phyloP scores from a whole-genome alignment of 2,113 vertebrate genomes.

The Coreoperca whiteheadi region DNA sequence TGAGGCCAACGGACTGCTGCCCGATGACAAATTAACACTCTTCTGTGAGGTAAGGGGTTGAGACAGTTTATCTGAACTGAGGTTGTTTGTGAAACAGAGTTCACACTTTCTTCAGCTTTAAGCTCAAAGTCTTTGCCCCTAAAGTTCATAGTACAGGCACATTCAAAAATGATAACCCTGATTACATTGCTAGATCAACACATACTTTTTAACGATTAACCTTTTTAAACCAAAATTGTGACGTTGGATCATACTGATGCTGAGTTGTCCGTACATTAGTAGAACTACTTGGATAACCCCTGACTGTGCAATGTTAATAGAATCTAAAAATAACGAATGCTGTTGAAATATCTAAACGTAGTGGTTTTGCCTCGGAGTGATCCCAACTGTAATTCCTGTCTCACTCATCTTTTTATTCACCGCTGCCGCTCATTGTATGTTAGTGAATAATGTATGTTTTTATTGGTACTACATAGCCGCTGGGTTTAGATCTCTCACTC shows the following conservation, averaged over 20 bases:
- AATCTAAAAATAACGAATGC: not conserved
- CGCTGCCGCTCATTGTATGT: slow-evolving; percentile 49
- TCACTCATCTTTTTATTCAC: slow-evolving; percentile 47
- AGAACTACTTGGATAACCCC: slow-evolving; percentile 26
- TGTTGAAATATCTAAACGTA: slow-evolving; percentile 21
- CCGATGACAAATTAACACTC: slow-evolving; percentile 93
- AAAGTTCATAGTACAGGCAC: not conserved
- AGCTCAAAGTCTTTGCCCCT: slow-evolving; percentile 7
- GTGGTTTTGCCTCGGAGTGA: slow-evolving; percentile 36
- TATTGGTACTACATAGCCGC: slow-evolving; percentile 71
- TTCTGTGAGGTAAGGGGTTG: slow-evolving; percentile 91
- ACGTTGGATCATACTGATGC: not conserved
- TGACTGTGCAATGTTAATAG: slow-evolving; percentile 11
- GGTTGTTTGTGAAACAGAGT: not conserved
- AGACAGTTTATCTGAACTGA: not conserved
- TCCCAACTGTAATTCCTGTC: slow-evolving; percentile 51
- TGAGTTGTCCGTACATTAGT: not conserved
- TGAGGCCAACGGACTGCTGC: slow-evolving; percentile 92
- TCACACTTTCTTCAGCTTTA: slow-evolving; percentile 24
- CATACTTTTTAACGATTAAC: slow-evolving; percentile 4
- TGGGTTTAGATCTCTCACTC: slow-evolving; percentile 59
- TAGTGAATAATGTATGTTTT: slow-evolving; percentile 75
- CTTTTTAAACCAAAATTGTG: slow-evolving; percentile 1
- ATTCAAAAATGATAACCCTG: slow-evolving; percentile 33
- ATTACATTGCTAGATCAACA: slow-evolving; percentile 37